These are phyloP conservation scores for Molossus molossus DNA, from an alignment of 2,797 vertebrate genomes.

Conservation along the genomic window DNA sequence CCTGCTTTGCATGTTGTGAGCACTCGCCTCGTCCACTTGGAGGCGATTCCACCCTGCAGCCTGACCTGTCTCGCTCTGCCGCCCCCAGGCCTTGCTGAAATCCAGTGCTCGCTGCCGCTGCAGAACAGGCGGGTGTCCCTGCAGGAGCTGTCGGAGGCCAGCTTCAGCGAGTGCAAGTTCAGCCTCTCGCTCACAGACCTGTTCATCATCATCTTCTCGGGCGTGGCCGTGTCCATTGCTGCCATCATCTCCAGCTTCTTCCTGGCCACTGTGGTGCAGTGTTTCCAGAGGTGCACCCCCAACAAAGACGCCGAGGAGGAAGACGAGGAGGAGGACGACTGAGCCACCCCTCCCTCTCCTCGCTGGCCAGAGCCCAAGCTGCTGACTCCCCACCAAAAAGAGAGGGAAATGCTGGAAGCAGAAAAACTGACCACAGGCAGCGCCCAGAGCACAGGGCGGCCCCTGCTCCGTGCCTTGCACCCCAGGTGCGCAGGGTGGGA, in stretches of 20 bases:
- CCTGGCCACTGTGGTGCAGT: slow-evolving; percentile 97
- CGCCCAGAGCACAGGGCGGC: background rate
- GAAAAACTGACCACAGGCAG: fast-evolving
- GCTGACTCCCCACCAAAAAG: slow-evolving; percentile 2
- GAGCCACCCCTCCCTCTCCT: background rate
- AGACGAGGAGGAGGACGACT: slow-evolving; percentile 96
- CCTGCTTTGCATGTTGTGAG: too few species aligned
- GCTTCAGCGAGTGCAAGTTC: slow-evolving; percentile 98
- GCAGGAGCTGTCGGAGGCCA: slow-evolving; percentile 96
- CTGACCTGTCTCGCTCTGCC: slow-evolving; percentile 39
- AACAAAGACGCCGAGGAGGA: slow-evolving; percentile 97
- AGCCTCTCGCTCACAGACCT: slow-evolving; percentile 97
- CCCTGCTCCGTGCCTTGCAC: background rate
- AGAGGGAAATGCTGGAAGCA: slow-evolving; percentile 6
- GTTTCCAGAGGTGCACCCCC: slow-evolving; percentile 96
- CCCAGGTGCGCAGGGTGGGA: fast-evolving
- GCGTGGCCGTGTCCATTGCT: slow-evolving; percentile 97
- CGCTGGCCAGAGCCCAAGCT: background rate
- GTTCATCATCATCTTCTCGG: slow-evolving; percentile 99
- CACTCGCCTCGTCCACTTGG: fast-evolving
- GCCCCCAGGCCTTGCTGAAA: slow-evolving; percentile 93
- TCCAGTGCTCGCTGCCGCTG: slow-evolving; percentile 96
- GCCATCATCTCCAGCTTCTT: slow-evolving; percentile 99
- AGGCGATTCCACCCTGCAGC: background rate
- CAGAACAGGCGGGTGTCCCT: slow-evolving; percentile 95